A percentile compares a stretch with the other conserved stretches of the same genome.
Evolutionary conservation across 1,140 invertebrate species (phyloP).

Genomic region (Atta colombica): DNA sequence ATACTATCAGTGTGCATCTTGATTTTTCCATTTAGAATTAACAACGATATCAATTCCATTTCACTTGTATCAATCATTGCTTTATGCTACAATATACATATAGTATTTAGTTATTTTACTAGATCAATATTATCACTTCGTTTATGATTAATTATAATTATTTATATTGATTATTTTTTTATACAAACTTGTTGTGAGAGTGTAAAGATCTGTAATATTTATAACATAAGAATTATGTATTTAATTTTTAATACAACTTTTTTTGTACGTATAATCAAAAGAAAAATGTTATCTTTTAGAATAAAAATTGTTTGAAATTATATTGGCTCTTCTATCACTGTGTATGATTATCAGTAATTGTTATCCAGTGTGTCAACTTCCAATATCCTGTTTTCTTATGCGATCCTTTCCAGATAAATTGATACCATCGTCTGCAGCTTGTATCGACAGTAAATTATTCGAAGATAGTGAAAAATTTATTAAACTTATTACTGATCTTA

Average conservation of each 20-base stretch:
- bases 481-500: constrained; percentile 72
- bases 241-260: constrained; percentile 43
- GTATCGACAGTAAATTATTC: constrained; percentile 23
- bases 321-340: constrained; percentile 1
- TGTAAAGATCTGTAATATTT: constrained; percentile 25
- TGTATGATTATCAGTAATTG: not conserved
- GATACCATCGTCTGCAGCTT: constrained; percentile 54
- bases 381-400: constrained; percentile 31
- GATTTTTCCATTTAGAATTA: constrained; percentile 34
- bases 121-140: not conserved
- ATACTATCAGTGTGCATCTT: not conserved
- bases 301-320: constrained; percentile 46
- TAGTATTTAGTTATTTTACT: constrained; percentile 27
- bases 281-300: constrained; percentile 43
- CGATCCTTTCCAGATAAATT: constrained; percentile 76
- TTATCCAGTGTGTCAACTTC: constrained; percentile 5
- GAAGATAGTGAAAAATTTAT: constrained; percentile 28
- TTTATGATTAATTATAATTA: constrained; percentile 28
- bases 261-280: not conserved
- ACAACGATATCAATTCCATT: constrained; percentile 34
- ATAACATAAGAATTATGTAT: constrained; percentile 19
- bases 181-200: not conserved
- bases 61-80: constrained; percentile 24
- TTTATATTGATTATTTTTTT: constrained; percentile 50
- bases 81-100: constrained; percentile 27